Base-by-base conservation (phyloP, 2,888 invertebrate genomes). In the Listrodromus nycthemerus region DNA sequence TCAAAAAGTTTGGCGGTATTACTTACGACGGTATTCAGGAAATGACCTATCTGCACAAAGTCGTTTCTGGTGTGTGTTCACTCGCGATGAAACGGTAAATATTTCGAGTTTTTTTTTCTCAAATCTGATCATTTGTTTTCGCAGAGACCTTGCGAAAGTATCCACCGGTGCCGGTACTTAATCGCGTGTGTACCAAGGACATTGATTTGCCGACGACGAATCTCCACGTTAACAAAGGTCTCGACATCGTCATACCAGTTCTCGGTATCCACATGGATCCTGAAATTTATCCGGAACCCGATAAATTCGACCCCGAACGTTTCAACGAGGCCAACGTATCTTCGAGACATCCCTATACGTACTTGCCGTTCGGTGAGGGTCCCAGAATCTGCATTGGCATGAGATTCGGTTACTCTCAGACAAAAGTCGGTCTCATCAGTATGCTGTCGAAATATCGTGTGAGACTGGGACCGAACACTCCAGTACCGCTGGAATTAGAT, bases 291-390 rank as follows among this genome's bases (percentile, higher is more conserved):
- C 94, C 94, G 0, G 89, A 95, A 19, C 95, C 95, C 0, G 92
- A 94, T 0, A 93, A 91, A 85, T 95, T 95, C 87, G 94, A 95
- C 86, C 95, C 95, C 0, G 94, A 94, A 82, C 90, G 95, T 66
- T 95, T 95, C 86, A 89, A 87, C 21, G 91, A 92, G 5, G 93
- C 94, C 73, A 90, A 89, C 66, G 66, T 88, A 2, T 89, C 89
- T 3, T 5, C 75, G 13, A 87, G 92, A 55, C 90, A 91, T 81
- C 83, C 91, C 1, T 91, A 90, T 63, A 61, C 80, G 3, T 92
- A 90, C 83, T 71, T 92, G 48, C 91, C 92, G 0, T 92, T 92
- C 50, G 92, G 91, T 0, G 90, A 91, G 84, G 92, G 92, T 1
- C 92, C 91, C 7, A 85, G 92, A 80, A 81, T 89, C 71, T 92